phyloP scores from a whole-genome alignment of 2,888 invertebrate species.

The Tipula unca region DNA sequence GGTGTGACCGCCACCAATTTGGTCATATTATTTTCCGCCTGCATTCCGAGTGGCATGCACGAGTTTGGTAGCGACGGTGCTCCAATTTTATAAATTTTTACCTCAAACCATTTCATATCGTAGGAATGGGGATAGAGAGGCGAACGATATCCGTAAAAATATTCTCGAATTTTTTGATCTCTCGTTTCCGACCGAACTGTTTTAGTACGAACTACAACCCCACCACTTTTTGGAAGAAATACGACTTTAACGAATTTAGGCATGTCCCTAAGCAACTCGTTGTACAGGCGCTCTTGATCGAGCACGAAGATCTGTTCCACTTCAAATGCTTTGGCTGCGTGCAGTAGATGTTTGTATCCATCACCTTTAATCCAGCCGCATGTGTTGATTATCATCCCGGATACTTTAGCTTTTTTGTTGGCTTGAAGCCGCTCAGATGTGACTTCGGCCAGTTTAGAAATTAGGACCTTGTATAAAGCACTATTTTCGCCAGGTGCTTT shows the following conservation, averaged over 20 bases:
- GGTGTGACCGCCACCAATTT: constrained; percentile 77
- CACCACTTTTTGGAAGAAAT: constrained; percentile 90
- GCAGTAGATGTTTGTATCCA: constrained; percentile 80
- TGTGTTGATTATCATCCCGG: constrained; percentile 93
- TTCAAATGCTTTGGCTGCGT: constrained; percentile 89
- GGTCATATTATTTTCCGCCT: constrained; percentile 74
- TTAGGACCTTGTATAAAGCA: constrained; percentile 74
- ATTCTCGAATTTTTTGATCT: constrained; percentile 78
- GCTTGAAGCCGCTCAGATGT: constrained; percentile 75
- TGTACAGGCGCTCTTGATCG: constrained; percentile 93
- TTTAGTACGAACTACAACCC: constrained; percentile 82
- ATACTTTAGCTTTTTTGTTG: constrained; percentile 77
- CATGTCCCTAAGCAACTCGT: constrained; percentile 87
- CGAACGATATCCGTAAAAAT: constrained; percentile 84
- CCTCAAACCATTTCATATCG: constrained; percentile 83
- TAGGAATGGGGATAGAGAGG: constrained; percentile 89
- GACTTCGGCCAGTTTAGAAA: constrained; percentile 76
- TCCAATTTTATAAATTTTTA: constrained; percentile 89
- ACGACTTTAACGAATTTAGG: constrained; percentile 89
- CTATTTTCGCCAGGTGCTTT: constrained; percentile 66
- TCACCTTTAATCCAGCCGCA: constrained; percentile 94
- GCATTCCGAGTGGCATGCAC: constrained; percentile 95
- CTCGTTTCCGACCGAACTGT: constrained; percentile 62
- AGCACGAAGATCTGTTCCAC: constrained; percentile 91
- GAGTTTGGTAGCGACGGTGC: constrained; percentile 90